These are phyloP conservation scores for Fistularia tabacaria DNA, from an alignment of 2,797 vertebrate genomes.

Conservation along the genomic window DNA sequence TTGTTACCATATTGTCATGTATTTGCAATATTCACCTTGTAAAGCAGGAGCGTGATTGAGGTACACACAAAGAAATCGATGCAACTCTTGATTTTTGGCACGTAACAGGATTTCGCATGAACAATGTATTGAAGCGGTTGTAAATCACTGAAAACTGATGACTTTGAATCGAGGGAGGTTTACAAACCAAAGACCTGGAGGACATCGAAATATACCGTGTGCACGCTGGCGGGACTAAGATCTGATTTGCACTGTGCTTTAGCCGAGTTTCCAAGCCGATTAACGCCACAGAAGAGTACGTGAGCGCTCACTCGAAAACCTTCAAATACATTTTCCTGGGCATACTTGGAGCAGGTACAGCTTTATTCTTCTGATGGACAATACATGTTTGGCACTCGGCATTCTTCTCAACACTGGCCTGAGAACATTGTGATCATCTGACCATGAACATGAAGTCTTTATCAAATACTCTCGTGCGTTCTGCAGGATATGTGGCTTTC, in stretches of 20 bases:
- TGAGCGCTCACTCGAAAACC: slow-evolving; percentile 66
- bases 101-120: too few species aligned
- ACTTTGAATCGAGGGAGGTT: too few species aligned
- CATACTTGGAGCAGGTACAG: slow-evolving; percentile 81
- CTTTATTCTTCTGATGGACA: too few species aligned
- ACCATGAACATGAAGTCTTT: too few species aligned
- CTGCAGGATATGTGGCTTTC: slow-evolving; percentile 83
- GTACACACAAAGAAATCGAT: too few species aligned
- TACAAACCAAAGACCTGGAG: too few species aligned
- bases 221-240: background rate
- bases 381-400: background rate
- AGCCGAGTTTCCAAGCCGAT: slow-evolving; percentile 72
- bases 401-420: background rate
- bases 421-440: background rate
- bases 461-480: slow-evolving; percentile 9
- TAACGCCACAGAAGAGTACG: slow-evolving; percentile 67
- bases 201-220: background rate
- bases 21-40: background rate
- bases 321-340: slow-evolving; percentile 68
- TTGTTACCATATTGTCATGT: too few species aligned
- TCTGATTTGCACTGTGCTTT: slow-evolving; percentile 39
- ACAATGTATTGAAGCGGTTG: too few species aligned
- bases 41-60: too few species aligned
- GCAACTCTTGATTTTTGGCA: too few species aligned
- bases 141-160: too few species aligned